Conservation (phyloP, 2,797 vertebrate species). For the Cynopterus sphinx region DNA sequence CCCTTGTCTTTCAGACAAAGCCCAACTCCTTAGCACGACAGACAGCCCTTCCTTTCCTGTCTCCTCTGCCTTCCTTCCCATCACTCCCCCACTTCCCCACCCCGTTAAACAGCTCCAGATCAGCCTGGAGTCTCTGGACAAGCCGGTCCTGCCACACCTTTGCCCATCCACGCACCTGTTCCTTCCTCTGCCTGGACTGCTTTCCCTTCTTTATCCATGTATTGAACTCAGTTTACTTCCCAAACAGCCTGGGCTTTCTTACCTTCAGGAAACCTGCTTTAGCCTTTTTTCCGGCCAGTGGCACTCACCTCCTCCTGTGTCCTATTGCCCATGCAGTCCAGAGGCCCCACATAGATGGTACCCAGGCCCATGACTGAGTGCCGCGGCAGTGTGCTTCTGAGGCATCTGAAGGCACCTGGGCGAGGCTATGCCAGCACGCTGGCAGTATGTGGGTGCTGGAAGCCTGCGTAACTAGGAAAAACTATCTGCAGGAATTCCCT, state of each 20-base stretch:
- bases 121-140: neutral
- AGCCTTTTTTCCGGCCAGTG: neutral
- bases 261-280: neutral
- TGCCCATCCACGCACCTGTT: neutral
- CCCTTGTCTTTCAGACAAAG: neutral
- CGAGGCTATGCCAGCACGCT: neutral
- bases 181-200: neutral
- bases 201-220: neutral
- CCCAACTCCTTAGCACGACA: neutral
- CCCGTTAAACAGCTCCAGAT: neutral
- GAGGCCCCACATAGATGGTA: neutral
- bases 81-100: neutral
- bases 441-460: neutral
- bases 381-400: neutral
- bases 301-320: neutral
- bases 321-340: fast-evolving
- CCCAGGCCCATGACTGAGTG: neutral
- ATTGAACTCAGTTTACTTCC: neutral
- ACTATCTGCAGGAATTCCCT: fast-evolving
- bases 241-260: neutral
- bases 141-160: fast-evolving
- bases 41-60: neutral
- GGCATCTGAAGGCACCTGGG: neutral
- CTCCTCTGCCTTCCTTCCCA: fast-evolving
- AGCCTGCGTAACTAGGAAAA: neutral